Evolutionary conservation across 2,888 invertebrate species (phyloP).

Genomic region (Drosophila anomalata): DNA sequence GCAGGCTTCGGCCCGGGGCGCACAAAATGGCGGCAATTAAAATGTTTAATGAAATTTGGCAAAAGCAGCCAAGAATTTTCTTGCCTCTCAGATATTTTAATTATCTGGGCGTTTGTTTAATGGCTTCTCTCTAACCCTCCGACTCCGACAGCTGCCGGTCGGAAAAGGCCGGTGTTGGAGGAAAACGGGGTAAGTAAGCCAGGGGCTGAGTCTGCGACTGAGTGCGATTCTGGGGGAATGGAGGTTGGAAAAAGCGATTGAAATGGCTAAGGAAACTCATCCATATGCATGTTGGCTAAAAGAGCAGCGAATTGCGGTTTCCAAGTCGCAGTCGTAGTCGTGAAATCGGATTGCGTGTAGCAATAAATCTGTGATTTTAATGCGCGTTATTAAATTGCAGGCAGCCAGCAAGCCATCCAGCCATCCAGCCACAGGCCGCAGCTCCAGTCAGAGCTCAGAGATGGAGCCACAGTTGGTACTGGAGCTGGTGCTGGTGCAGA

Average conservation of each 20-base stretch:
- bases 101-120: conserved; percentile 68
- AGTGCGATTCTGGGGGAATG: too few relatives aligned
- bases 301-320: conserved; percentile 46
- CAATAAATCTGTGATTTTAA: conserved; percentile 75
- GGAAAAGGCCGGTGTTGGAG: background rate
- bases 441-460: background rate
- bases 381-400: conserved; percentile 77
- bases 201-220: background rate
- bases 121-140: conserved; percentile 36
- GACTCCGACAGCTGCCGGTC: conserved; percentile 6
- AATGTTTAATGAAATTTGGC: conserved; percentile 77
- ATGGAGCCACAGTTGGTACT: conserved; percentile 28
- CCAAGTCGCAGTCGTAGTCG: conserved; percentile 59
- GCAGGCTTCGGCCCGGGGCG: conserved; percentile 5
- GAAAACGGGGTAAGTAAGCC: conserved; percentile 18
- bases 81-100: conserved; percentile 68
- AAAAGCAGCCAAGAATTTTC: conserved; percentile 55
- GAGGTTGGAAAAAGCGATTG: background rate
- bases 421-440: conserved; percentile 12
- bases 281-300: conserved; percentile 33
- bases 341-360: conserved; percentile 76
- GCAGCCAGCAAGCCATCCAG: conserved; percentile 33
- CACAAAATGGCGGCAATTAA: conserved; percentile 75
- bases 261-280: conserved; percentile 14
- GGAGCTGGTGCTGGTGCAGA: conserved; percentile 6